phyloP scores from a whole-genome alignment of 2,888 invertebrate species.

The Trissolcus japonicus region DNA sequence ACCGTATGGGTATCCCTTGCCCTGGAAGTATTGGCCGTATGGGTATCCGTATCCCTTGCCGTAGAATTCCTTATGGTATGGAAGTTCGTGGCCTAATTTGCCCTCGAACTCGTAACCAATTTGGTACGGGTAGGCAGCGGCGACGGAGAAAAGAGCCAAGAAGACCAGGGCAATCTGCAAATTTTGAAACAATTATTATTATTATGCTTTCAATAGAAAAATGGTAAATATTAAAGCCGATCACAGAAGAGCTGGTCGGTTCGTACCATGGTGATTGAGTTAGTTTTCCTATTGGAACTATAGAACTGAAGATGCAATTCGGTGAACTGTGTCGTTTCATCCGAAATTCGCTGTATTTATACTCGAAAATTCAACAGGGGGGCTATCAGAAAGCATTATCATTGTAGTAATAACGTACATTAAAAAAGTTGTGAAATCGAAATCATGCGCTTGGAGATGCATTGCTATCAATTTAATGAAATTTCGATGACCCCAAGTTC shows the following conservation, averaged over 20 bases:
- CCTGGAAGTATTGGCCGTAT: slow-evolving; percentile 1
- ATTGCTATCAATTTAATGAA: slow-evolving; percentile 35
- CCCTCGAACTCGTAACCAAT: slow-evolving; percentile 6
- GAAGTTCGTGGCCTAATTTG: neutral
- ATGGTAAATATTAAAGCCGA: neutral
- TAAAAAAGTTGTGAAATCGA: slow-evolving; percentile 29
- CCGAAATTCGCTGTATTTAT: slow-evolving; percentile 36
- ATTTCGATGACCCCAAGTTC: slow-evolving; percentile 48
- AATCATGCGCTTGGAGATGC: slow-evolving; percentile 28
- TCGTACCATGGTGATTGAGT: slow-evolving; percentile 32
- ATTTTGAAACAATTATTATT: neutral
- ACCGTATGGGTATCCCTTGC: slow-evolving; percentile 1
- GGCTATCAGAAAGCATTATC: slow-evolving; percentile 36
- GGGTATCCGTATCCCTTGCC: no score
- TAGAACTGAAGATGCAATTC: slow-evolving; percentile 19
- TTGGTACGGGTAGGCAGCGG: slow-evolving; percentile 7
- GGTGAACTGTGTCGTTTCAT: slow-evolving; percentile 26
- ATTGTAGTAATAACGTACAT: slow-evolving; percentile 19
- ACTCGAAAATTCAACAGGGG: slow-evolving; percentile 33
- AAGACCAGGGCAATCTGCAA: slow-evolving; percentile 28
- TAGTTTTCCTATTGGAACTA: neutral
- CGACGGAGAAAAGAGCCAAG: slow-evolving; percentile 20
- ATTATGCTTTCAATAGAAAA: neutral
- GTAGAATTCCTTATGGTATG: slow-evolving; percentile 2
- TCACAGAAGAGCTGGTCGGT: neutral